These are phyloP conservation scores for Tupaia tana DNA, from an alignment of 2,113 vertebrate genomes.

Conservation along the genomic window DNA sequence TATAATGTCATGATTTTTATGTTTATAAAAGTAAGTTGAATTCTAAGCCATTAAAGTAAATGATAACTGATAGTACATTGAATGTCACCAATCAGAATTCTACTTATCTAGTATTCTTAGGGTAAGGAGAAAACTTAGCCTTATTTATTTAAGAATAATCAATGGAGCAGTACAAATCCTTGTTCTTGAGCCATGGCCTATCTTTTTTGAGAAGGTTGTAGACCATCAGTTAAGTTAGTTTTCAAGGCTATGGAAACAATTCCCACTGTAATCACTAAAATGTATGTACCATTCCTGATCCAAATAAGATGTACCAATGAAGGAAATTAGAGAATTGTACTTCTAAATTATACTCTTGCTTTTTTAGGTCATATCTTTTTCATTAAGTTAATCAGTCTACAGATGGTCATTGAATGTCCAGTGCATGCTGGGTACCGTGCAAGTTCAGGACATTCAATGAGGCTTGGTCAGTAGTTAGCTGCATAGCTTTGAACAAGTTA, in stretches of 20 bases:
- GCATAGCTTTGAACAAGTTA: background rate
- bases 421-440: accelerated
- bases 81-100: background rate
- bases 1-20: background rate
- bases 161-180: background rate
- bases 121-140: slow-evolving; percentile 11
- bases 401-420: background rate
- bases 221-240: background rate
- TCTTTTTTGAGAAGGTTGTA: background rate
- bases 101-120: slow-evolving; percentile 17
- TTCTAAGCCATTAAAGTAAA: background rate
- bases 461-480: background rate
- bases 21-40: background rate
- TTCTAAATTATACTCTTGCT: background rate
- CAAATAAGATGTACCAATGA: background rate
- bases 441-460: background rate
- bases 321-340: background rate
- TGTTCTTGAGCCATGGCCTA: background rate
- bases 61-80: background rate
- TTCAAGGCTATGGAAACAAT: background rate
- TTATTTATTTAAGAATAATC: background rate
- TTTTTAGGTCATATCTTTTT: background rate
- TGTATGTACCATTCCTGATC: background rate
- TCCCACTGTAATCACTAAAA: background rate
- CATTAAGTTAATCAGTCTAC: background rate